Base-by-base conservation (phyloP, 2,113 vertebrate species). In the Calypte anna region DNA sequence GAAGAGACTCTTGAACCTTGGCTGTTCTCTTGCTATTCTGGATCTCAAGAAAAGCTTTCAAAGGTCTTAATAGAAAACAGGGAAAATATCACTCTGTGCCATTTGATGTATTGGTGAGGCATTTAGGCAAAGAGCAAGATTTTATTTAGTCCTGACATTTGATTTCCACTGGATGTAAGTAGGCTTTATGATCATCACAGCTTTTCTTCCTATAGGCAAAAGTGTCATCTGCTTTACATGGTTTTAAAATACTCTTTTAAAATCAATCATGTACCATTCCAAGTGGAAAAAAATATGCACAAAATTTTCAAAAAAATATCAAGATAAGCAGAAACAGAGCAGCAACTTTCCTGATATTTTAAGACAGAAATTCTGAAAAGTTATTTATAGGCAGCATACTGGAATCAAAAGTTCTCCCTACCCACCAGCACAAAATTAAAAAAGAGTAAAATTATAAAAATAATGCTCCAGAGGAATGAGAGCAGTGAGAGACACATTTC, bases 271-370 rank as follows among this genome's bases (percentile, higher is more conserved):
- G 27, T 6, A 74, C 10, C 22, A 36, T 91, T 62, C 17, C 54
- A 33, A 63, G 38, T 13, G 21, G 20, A 73, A 79, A 79, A 68
- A 63, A 46, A 17, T 36, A 30, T 21, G 5, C 28, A n/a, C 24
- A 57, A 7, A 12, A 7, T 57, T 84, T 69, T 74, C 27, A 40
- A 74, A 31, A 63, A 73, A 74, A 91, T 40, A 55, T 20, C 21
- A 64, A 66, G 12, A 27, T 22, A 62, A 40, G 22, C 17, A 14
- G 61, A 87, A 68, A 38, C 8, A 38, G 7, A 43, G 5, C 43
- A 55, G 10, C 0, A 0, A 40, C 20, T 14, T 78, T 82, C n/a
- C 3, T 1, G 62, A 22, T 54, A 50, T 82, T 66, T 70, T 19
- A 70, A 84, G 6, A 46, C 84, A 81, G 30, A 43, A 40, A 36